Evolutionary conservation across 1,140 invertebrate genomes (phyloP).

Genomic region (Trichonephila clavata): DNA sequence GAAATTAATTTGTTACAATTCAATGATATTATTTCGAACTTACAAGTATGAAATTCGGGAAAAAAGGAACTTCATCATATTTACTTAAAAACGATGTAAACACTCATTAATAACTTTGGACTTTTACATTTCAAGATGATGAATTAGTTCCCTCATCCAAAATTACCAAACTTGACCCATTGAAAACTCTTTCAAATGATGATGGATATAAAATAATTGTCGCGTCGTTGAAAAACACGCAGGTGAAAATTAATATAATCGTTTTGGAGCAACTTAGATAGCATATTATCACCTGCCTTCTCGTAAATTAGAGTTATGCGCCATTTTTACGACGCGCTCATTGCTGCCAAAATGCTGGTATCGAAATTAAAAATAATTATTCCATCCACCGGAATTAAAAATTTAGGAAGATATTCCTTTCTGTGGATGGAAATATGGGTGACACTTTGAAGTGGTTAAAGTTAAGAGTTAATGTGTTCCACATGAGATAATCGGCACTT

Average conservation of each 20-base stretch:
- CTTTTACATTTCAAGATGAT: background rate
- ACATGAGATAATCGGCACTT: conserved; percentile 55
- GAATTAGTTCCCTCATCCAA: background rate
- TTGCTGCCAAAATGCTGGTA: background rate
- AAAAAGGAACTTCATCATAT: background rate
- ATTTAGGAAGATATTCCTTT: conserved; percentile 16
- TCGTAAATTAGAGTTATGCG: conserved; percentile 53
- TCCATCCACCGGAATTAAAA: conserved; percentile 28
- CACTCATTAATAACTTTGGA: background rate
- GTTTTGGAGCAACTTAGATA: background rate
- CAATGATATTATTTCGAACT: too few species aligned
- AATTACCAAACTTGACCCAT: conserved; percentile 11
- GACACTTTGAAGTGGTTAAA: conserved; percentile 41
- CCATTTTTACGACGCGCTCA: conserved; percentile 11
- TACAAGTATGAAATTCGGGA: too few species aligned
- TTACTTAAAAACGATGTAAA: background rate
- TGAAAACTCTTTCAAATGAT: conserved; percentile 13
- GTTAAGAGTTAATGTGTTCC: conserved; percentile 45
- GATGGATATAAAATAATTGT: conserved; percentile 55
- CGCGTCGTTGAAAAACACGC: conserved; percentile 9
- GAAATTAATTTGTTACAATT: too few species aligned
- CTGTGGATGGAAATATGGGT: conserved; percentile 34
- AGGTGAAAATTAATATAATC: conserved; percentile 48
- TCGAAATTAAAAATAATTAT: conserved; percentile 59
- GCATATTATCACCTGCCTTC: conserved; percentile 16